phyloP scores from a whole-genome alignment of 2,113 vertebrate genomes.

The Poeciliopsis retropinna region DNA sequence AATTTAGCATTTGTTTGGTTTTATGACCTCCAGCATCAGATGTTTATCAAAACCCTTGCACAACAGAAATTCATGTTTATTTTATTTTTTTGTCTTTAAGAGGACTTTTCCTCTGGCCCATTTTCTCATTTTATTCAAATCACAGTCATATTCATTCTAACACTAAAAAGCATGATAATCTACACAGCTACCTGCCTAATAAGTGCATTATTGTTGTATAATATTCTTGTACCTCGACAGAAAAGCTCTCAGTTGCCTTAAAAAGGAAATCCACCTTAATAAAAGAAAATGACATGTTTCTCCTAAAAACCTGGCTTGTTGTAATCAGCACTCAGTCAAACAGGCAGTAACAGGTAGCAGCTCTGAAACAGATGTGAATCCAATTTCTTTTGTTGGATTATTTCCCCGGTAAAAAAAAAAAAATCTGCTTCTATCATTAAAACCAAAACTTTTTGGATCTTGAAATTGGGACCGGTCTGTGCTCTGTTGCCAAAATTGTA shows the following conservation, averaged over 20 bases:
- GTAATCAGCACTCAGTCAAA: background rate
- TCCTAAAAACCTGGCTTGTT: constrained; percentile 10
- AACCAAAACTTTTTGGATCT: background rate
- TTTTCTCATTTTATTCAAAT: constrained; percentile 35
- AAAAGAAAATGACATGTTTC: constrained; percentile 35
- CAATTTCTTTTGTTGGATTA: background rate
- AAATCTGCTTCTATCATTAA: too few species aligned
- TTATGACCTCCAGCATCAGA: background rate
- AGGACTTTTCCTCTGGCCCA: constrained; percentile 55
- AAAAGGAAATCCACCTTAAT: constrained; percentile 53
- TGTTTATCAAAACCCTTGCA: background rate
- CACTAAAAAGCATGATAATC: constrained; percentile 53
- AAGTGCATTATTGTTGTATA: constrained; percentile 82
- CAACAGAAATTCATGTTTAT: constrained; percentile 5
- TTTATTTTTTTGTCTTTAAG: constrained; percentile 32
- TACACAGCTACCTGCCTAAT: constrained; percentile 64
- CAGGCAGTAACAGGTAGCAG: background rate
- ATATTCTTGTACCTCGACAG: constrained; percentile 68
- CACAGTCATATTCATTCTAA: constrained; percentile 34
- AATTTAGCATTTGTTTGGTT: background rate
- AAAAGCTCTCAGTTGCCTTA: constrained; percentile 69
- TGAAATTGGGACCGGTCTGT: background rate
- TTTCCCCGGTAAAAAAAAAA: too few species aligned
- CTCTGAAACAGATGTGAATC: background rate
- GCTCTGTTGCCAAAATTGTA: background rate